Evolutionary conservation across 2,888 invertebrate genomes (phyloP), one percentile per base, ranked within the genome.

Genomic region (Lepas anatifera): DNA sequence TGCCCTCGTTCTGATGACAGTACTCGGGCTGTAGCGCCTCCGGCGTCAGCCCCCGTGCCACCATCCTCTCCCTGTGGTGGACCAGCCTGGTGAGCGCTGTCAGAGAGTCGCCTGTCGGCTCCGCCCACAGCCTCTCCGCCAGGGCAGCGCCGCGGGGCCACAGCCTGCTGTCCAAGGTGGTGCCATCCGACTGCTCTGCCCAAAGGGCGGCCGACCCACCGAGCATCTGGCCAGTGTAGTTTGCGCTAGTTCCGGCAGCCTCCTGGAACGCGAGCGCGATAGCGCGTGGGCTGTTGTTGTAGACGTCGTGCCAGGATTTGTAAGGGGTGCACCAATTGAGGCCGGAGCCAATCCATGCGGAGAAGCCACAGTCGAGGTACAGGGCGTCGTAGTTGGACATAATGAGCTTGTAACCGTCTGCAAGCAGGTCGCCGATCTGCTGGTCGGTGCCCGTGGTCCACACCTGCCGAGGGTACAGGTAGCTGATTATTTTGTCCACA

Each of bases 131-230:
- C 6, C 90, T 84, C 81, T 93, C 93, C 1, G 89, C 92, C 76
- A 92, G 78, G 1, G 93, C 93, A 68, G 92, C 89, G 3, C 89
- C 87, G 74, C 93, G 84, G 6, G 93, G 93, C 92, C 92, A 93
- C 75, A 92, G 81, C 68, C 89, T 74, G 25, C 70, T 43, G 29
- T 71, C 72, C 25, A 73, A 13, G 10, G 68, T 69, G 22, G 22
- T n/a, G 11, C 64, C 71, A 74, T 89, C 89, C 0, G 89, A 85
- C 81, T 92, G 92, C 78, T 94, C 94, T 0, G 90, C 86, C 94
- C 94, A 95, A 71, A 95, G 81, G 3, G 92, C 85, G 0, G 89
- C 91, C 79, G 93, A 92, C 0, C 87, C 87, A 18, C 92, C 92
- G 81, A 83, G 79, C 25, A 87, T 80, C 39, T 75, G 75, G 13